phyloP scores from a whole-genome alignment of 2,888 invertebrate genomes.

The Uloborus plumipes region DNA sequence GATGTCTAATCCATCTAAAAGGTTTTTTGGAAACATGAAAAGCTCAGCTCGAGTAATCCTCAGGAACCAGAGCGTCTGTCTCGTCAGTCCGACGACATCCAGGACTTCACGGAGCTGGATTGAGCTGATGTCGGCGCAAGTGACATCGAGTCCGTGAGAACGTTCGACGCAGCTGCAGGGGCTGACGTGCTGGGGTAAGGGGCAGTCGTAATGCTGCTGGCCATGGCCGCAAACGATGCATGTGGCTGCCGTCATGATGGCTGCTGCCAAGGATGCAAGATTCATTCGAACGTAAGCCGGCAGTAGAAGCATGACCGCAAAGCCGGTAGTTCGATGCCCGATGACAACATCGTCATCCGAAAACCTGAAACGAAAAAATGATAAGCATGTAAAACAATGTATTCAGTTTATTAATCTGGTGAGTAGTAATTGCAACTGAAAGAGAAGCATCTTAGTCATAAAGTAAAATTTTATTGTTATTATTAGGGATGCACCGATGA shows the following conservation, averaged over 20 bases:
- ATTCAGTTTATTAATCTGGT: no score
- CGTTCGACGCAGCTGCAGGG: conserved; percentile 88
- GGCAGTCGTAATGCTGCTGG: conserved; percentile 36
- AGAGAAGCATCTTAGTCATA: no score
- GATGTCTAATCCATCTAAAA: conserved; percentile 89
- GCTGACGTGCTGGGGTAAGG: conserved; percentile 50
- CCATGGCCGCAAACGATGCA: conserved; percentile 12
- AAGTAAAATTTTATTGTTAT: no score
- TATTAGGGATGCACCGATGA: no score
- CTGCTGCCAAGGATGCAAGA: conserved; percentile 29
- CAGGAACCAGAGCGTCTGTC: conserved; percentile 82
- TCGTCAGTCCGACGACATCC: conserved; percentile 55
- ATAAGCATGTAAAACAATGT: background rate
- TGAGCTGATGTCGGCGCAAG: conserved; percentile 78
- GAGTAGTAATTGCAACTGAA: no score
- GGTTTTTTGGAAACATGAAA: conserved; percentile 81
- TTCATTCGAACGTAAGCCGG: conserved; percentile 35
- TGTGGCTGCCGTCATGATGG: conserved; percentile 45
- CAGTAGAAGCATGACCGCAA: conserved; percentile 51
- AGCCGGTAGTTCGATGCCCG: conserved; percentile 33
- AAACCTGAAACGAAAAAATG: conserved; percentile 17
- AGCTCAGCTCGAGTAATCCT: conserved; percentile 88
- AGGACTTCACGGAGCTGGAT: conserved; percentile 61
- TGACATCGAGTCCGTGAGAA: conserved; percentile 84
- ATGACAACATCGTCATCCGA: conserved; percentile 52